Evolutionary conservation across 2,888 invertebrate genomes (phyloP).

Genomic region (Agonopterix heracliana): DNA sequence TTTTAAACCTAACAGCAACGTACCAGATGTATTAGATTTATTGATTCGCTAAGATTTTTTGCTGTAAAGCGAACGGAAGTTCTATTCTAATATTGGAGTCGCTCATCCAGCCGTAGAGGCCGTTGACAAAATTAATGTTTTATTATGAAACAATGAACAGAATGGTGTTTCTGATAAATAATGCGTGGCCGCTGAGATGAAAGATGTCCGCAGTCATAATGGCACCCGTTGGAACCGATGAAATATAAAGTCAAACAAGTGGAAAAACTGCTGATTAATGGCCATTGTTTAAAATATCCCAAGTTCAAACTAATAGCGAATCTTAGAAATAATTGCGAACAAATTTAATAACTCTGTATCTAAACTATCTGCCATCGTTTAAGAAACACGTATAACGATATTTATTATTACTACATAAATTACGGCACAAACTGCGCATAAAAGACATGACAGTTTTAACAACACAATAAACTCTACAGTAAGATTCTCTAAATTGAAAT

Average conservation of each 20-base stretch:
- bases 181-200: slow-evolving; percentile 49
- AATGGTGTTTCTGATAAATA: slow-evolving; percentile 61
- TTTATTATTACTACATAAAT: slow-evolving; percentile 5
- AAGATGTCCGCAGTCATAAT: slow-evolving; percentile 48
- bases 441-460: slow-evolving; percentile 12
- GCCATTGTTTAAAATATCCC: slow-evolving; percentile 15
- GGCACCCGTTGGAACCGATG: slow-evolving; percentile 34
- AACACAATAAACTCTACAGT: slow-evolving; percentile 17
- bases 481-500: slow-evolving; percentile 31
- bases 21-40: slow-evolving; percentile 29
- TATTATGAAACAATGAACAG: slow-evolving; percentile 73
- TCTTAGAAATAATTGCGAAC: too few species aligned
- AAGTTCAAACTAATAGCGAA: background rate
- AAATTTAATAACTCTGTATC: too few species aligned
- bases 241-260: slow-evolving; percentile 29
- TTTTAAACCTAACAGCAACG: slow-evolving; percentile 20
- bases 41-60: slow-evolving; percentile 31
- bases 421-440: slow-evolving; percentile 9
- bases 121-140: slow-evolving; percentile 72
- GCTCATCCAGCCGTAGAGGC: slow-evolving; percentile 48
- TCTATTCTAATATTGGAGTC: slow-evolving; percentile 55
- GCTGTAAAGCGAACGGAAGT: slow-evolving; percentile 55
- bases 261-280: slow-evolving; percentile 28
- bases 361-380: too few species aligned
- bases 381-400: too few species aligned